Evolutionary conservation across 2,888 invertebrate genomes (phyloP).

Genomic region (Drosophila eohydei): DNA sequence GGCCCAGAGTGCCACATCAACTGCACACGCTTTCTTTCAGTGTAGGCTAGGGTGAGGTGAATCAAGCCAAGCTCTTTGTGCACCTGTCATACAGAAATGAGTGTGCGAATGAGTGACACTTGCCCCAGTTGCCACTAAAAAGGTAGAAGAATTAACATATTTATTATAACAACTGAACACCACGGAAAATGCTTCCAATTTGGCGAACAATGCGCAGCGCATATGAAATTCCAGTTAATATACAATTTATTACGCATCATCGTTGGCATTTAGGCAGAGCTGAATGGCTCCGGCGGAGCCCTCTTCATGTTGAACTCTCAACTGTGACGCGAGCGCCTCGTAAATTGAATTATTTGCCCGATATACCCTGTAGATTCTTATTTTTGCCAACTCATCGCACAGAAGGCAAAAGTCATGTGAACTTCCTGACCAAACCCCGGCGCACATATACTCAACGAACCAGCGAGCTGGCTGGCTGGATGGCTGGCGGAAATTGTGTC

Average conservation of each 20-base stretch:
- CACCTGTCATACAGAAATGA: constrained; percentile 68
- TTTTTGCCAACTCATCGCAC: constrained; percentile 62
- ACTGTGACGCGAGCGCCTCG: constrained; percentile 63
- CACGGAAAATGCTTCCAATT: constrained; percentile 58
- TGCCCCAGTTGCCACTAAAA: constrained; percentile 37
- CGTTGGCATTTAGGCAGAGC: constrained; percentile 42
- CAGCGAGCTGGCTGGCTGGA: constrained; percentile 17
- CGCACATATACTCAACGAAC: constrained; percentile 24
- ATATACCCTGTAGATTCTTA: constrained; percentile 25
- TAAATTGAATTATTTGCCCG: constrained; percentile 56
- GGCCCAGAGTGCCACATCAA: constrained; percentile 43
- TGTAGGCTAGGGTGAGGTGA: neutral
- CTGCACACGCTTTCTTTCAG: constrained; percentile 22
- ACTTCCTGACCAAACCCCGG: constrained; percentile 65
- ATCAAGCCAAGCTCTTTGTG: constrained; percentile 40
- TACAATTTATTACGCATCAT: constrained; percentile 76
- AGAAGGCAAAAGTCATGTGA: constrained; percentile 68
- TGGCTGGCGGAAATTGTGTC: constrained; percentile 76
- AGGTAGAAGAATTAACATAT: constrained; percentile 54
- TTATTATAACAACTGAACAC: constrained; percentile 16
- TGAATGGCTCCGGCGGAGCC: constrained; percentile 3
- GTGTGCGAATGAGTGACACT: constrained; percentile 63
- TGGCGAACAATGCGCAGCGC: constrained; percentile 38
- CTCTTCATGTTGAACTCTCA: constrained; percentile 71
- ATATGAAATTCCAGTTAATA: constrained; percentile 68